Conservation (phyloP, 2,113 vertebrate genomes). For the Callipepla squamata region DNA sequence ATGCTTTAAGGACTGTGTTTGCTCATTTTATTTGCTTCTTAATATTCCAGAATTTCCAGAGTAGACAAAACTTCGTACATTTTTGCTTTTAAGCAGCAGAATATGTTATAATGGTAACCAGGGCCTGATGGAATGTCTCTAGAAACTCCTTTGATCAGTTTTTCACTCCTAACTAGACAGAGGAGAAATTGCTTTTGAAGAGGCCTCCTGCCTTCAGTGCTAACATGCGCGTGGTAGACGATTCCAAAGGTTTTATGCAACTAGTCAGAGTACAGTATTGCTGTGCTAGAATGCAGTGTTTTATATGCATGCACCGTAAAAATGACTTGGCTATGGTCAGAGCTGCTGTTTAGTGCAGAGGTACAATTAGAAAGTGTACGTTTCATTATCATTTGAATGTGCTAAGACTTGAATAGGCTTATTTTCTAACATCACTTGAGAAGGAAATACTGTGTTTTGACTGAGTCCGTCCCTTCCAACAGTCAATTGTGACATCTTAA, state of each 20-base stretch:
- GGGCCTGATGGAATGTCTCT: not conserved
- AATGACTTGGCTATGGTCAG: not conserved
- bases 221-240: not conserved
- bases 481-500: not conserved
- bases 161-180: not conserved
- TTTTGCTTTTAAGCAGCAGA: not conserved
- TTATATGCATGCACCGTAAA: not conserved
- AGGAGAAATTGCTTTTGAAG: not conserved
- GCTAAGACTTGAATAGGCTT: not conserved
- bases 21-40: not conserved
- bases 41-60: not conserved
- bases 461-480: not conserved
- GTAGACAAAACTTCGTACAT: not conserved
- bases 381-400: not conserved
- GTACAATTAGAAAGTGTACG: not conserved
- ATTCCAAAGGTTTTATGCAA: not conserved
- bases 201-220: not conserved
- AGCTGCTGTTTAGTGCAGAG: not conserved
- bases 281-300: not conserved
- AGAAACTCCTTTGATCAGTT: not conserved
- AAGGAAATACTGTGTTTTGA: not conserved
- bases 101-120: accelerated
- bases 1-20: not conserved
- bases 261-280: not conserved
- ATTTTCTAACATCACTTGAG: not conserved